A percentile compares a stretch with the other conserved stretches of the same genome.
These are phyloP conservation scores for Eubasilissa splendida DNA, from an alignment of 2,888 invertebrate genomes.

Conservation along the genomic window DNA sequence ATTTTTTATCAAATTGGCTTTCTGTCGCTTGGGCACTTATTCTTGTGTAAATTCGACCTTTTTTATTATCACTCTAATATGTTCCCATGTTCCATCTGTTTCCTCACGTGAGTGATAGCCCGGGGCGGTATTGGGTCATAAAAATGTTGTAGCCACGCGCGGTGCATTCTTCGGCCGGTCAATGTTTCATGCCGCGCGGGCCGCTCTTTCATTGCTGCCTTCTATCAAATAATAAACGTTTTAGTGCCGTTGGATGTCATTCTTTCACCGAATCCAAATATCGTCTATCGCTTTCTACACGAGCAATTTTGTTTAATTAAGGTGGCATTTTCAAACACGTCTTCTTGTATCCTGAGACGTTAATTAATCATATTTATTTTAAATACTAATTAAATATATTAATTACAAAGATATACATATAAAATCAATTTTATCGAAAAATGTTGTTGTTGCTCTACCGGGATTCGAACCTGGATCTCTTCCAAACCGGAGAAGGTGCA, in stretches of 20 bases:
- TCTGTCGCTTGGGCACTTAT: too few relatives aligned
- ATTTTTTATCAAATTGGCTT: too few relatives aligned
- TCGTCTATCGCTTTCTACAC: not conserved
- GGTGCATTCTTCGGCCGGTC: constrained; percentile 18
- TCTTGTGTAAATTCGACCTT: too few relatives aligned
- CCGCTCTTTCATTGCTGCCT: not conserved
- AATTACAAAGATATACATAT: too few relatives aligned
- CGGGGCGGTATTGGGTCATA: not conserved
- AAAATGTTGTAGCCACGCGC: constrained; percentile 18
- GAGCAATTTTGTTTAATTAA: constrained; percentile 6
- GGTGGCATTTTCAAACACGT: not conserved
- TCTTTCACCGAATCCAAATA: constrained; percentile 9
- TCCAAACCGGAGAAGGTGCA: too few relatives aligned
- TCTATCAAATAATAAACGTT: constrained; percentile 44
- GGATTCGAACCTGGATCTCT: too few relatives aligned
- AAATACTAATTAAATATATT: too few relatives aligned
- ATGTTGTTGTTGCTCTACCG: too few relatives aligned
- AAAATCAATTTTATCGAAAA: too few relatives aligned
- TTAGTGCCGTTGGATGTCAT: constrained; percentile 31
- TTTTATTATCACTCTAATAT: too few relatives aligned
- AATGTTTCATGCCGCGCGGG: constrained; percentile 3
- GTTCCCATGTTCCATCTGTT: not conserved
- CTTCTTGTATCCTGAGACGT: too few relatives aligned
- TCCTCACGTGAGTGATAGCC: not conserved
- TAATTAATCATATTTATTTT: too few relatives aligned